Base-by-base conservation (phyloP, 1,140 invertebrate genomes). In the Diorhabda elongata region DNA sequence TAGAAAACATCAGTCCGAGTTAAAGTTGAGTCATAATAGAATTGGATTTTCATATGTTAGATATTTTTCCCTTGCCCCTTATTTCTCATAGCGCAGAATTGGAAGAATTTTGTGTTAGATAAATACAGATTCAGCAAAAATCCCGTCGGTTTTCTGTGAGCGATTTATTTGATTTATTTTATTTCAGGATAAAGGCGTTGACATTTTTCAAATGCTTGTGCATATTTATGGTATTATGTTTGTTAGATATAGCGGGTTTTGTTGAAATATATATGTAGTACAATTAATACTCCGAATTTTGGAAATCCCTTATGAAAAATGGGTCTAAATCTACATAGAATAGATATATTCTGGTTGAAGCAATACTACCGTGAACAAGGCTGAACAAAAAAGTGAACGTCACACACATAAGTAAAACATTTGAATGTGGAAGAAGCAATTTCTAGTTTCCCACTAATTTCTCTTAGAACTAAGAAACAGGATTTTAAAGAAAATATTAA, bases 111-210 rank as follows among this genome's bases (percentile, higher is more conserved):
- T 52, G 47, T 52, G 47, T 52, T 52, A 52, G 47, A 52, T 52
- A 63, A 45, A 63, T 45, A 47, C 4, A 5, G 61, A 63, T 63
- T 63, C 61, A 63, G 42, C 42, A 44, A 63, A 63, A 63, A 44
- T 63, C 44, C 61, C 61, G 5, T n/a, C n/a, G 43, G 44, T 63
- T 60, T 60, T 11, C 11, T 6, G 7, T 45, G 61, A 63, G 6
- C 61, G 61, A 11, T 63, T 63, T 63, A 42, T 63, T 63, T 63
- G 61, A 63, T 63, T 63, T 63, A 63, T 63, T 43, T 63, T 26
- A 44, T 63, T 63, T 63, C 43, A 11, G 61, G 61, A 63, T 63
- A 63, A 63, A 47, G 61, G 61, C 11, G 61, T 9, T 63, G 61
- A 63, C 61, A 63, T 45, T 63, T 44, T 45, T 44, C 42, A 26